These are phyloP conservation scores for Apis cerana DNA, from an alignment of 1,140 invertebrate species.

Conservation along the genomic window DNA sequence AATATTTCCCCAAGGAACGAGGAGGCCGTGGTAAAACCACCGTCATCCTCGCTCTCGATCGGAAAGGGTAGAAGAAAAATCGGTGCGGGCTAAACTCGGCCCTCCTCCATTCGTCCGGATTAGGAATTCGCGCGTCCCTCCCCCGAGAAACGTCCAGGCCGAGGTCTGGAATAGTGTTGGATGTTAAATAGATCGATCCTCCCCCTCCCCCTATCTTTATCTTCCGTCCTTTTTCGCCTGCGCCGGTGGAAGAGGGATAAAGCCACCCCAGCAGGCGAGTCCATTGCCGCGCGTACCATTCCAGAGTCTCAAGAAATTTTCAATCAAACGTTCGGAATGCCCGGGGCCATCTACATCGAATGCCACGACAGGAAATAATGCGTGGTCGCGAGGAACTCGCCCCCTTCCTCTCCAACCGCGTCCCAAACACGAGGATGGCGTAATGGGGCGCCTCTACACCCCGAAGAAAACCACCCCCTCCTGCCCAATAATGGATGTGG, in stretches of 20 bases:
- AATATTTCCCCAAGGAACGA: background rate
- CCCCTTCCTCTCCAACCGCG: background rate
- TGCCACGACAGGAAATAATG: constrained; percentile 77
- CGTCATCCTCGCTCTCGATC: background rate
- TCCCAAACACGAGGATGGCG: constrained; percentile 29
- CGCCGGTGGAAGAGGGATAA: background rate
- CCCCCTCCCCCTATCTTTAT: background rate
- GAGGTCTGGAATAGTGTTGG: constrained; percentile 29
- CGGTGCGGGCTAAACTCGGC: no score
- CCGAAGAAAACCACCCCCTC: constrained; percentile 56
- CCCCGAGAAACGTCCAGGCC: background rate
- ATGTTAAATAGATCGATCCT: constrained; percentile 62
- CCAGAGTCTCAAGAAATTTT: constrained; percentile 79
- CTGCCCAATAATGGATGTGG: constrained; percentile 68
- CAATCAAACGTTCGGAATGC: constrained; percentile 80
- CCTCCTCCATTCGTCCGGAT: constrained; percentile 1
- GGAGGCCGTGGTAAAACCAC: no score
- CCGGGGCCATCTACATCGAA: constrained; percentile 74
- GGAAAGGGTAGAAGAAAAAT: background rate
- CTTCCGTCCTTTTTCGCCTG: background rate
- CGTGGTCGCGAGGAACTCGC: constrained; percentile 61
- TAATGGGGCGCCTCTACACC: constrained; percentile 39
- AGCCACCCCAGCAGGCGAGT: constrained; percentile 11
- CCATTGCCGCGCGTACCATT: constrained; percentile 65
- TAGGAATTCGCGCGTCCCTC: background rate